Base-by-base conservation (phyloP, 2,797 vertebrate genomes). In the Siniperca obscura region DNA sequence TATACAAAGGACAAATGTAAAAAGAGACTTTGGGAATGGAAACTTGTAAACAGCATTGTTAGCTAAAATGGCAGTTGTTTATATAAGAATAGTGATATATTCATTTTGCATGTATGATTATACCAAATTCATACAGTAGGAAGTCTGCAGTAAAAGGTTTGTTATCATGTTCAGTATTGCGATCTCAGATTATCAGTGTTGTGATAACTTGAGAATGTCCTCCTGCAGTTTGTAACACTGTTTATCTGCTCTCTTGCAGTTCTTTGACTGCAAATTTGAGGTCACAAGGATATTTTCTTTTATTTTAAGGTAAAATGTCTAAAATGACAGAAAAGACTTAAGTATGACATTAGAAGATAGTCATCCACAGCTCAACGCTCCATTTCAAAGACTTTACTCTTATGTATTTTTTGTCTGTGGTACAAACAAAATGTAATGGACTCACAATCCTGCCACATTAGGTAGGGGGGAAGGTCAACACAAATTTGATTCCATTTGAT, bases 31-130 rank as follows among this genome's bases (percentile, higher is more conserved):
- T 34, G 59, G 30, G 60, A 64, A 61, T 76, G 71, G 66, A 71
- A 66, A 42, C 59, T 44, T 66, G 55, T 60, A 30, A 68, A 75
- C 48, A 64, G 60, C 57, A 59, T 62, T 62, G 42, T 60, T 38
- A 72, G 60, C 30, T 81, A 5, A 36, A 30, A 64, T 30, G 27
- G 62, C 50, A 59, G 55, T 64, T 68, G 66, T 85, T 75, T 81
- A 11, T 85, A 57, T 76, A 22, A 75, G 19, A 76, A 42, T 56
- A 50, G n/a, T 44, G 53, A 65, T 53, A 16, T 57, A 19, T 68
- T 78, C 4, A 68, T 78, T 86, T 76, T 82, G 84, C 88, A 87
- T 87, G 85, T 82, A 0, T 70, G 81, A 66, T 73, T 68, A 64
- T 36, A 80, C 71, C 74, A 84, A 80, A 82, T 42, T 22, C 14